Evolutionary conservation across 2,797 vertebrate genomes (phyloP).

Genomic region (Fratercula arctica): DNA sequence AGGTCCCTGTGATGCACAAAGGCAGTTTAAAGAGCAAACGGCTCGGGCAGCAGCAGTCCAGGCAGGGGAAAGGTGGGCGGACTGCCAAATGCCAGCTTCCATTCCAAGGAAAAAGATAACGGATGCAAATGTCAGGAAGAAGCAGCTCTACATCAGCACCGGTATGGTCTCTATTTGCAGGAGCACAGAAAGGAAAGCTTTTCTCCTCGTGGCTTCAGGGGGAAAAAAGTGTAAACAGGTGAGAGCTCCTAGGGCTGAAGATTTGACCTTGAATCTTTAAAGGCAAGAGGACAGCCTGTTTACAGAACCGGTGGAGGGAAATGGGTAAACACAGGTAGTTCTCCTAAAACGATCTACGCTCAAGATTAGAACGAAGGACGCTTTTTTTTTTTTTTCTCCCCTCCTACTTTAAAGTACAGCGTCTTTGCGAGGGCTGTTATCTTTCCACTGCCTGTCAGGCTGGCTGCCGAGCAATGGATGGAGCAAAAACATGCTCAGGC

Average conservation of each 20-base stretch:
- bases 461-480: not conserved
- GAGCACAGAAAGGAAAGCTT: not conserved
- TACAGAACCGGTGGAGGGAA: not conserved
- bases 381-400: not conserved
- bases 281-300: not conserved
- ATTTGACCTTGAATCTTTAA: constrained; percentile 8
- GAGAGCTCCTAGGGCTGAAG: not conserved
- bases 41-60: not conserved
- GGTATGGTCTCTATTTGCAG: not conserved
- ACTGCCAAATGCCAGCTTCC: not conserved
- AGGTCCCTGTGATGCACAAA: not conserved
- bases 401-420: not conserved
- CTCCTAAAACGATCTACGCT: not conserved
- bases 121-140: not conserved
- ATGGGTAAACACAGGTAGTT: not conserved
- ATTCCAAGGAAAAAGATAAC: not conserved
- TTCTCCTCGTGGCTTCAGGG: not conserved
- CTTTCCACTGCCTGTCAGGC: not conserved
- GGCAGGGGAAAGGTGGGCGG: not conserved
- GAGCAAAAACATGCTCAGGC: not conserved
- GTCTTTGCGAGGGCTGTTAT: not conserved
- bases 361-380: not conserved
- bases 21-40: not conserved
- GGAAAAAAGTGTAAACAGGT: fast-evolving
- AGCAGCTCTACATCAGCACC: not conserved